Percentiles rank a stretch among this genome's conserved stretches.
Evolutionary conservation across 2,113 vertebrate genomes (phyloP).

Genomic region (Odobenus rosmarus): DNA sequence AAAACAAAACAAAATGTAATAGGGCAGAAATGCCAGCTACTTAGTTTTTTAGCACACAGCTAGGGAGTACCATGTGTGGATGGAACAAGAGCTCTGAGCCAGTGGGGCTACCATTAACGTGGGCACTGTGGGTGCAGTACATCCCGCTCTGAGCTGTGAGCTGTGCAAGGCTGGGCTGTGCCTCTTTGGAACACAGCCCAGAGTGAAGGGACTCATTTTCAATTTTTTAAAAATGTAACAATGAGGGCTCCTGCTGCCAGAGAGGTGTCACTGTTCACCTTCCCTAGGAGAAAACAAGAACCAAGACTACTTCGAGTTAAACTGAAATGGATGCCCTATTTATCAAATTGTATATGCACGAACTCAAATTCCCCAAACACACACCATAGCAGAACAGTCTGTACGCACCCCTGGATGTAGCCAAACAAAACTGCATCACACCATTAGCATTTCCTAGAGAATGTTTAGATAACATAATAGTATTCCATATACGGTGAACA

Average conservation of each 20-base stretch:
- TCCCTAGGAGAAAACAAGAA: background rate
- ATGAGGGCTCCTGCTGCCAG: background rate
- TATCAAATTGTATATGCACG: background rate
- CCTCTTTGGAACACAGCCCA: background rate
- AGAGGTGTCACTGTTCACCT: background rate
- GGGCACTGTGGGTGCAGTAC: accelerated
- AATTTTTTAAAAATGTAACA: background rate
- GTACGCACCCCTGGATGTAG: background rate
- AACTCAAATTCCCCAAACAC: background rate
- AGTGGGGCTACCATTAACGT: no score
- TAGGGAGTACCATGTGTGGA: background rate
- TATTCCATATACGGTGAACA: background rate
- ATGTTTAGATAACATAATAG: background rate
- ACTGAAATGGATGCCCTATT: background rate
- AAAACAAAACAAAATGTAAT: background rate
- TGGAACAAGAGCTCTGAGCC: background rate
- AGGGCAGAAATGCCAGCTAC: background rate
- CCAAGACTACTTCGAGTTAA: background rate
- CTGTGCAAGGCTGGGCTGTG: background rate
- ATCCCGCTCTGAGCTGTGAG: background rate
- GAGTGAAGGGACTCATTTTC: background rate
- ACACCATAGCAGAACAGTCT: background rate
- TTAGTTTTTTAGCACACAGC: background rate
- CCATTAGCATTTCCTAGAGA: background rate
- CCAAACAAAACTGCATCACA: background rate